phyloP scores from a whole-genome alignment of 2,797 vertebrate genomes.

The Tapera naevia region DNA sequence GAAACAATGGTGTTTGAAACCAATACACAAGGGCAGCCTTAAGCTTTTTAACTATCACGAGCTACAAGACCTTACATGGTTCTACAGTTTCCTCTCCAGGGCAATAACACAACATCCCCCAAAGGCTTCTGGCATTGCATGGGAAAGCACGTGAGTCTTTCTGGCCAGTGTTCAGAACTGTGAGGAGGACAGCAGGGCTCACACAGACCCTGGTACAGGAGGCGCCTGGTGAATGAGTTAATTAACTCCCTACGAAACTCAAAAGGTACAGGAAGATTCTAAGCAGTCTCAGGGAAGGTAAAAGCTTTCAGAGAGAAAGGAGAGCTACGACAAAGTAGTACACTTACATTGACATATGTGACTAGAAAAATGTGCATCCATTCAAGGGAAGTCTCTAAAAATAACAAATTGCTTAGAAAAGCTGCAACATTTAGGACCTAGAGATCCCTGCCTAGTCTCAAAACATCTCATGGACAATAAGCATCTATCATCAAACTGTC shows the following conservation, averaged over 20 bases:
- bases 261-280: not conserved
- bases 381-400: not conserved
- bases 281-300: not conserved
- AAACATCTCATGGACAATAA: not conserved
- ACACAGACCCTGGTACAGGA: accelerated
- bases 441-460: not conserved
- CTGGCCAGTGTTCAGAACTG: not conserved
- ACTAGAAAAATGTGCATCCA: accelerated
- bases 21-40: constrained; percentile 3
- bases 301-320: not conserved
- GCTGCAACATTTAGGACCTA: not conserved
- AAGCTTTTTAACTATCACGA: constrained; percentile 19
- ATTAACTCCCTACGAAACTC: not conserved
- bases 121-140: not conserved
- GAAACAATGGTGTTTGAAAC: constrained; percentile 32
- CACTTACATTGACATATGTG: not conserved
- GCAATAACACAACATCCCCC: not conserved
- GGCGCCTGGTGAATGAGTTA: not conserved
- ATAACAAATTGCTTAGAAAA: not conserved
- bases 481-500: not conserved
- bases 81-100: constrained; percentile 49
- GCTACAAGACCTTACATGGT: constrained; percentile 22
- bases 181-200: accelerated
- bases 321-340: not conserved
- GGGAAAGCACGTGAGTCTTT: not conserved